Evolutionary conservation across 2,797 vertebrate genomes (phyloP).

Genomic region (Myioborus miniatus): DNA sequence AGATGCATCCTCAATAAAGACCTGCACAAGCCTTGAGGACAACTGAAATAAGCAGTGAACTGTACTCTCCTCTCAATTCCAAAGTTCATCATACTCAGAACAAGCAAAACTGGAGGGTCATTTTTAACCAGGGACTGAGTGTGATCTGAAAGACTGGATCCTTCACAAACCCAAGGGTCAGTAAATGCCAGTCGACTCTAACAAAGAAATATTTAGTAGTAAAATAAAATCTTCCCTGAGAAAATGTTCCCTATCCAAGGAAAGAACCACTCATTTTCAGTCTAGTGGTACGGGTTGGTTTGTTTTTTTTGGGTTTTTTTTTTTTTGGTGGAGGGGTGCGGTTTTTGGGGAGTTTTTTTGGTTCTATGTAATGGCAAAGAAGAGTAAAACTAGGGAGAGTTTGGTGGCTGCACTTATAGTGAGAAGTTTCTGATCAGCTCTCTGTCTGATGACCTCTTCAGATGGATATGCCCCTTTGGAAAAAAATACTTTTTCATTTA

Average conservation of each 20-base stretch:
- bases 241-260: neutral
- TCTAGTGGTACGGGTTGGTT: neutral
- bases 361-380: neutral
- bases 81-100: neutral
- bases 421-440: neutral
- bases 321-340: neutral
- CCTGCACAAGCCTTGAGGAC: neutral
- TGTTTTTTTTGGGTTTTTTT: no score
- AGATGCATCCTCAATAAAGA: neutral
- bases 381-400: neutral
- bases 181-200: neutral
- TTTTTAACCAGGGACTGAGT: neutral
- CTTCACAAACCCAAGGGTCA: neutral
- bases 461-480: neutral
- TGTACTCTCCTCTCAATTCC: neutral
- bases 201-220: neutral
- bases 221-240: neutral
- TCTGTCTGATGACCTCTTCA: neutral
- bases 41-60: neutral
- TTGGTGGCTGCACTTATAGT: neutral
- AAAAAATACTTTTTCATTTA: neutral
- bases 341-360: neutral
- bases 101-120: neutral
- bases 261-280: neutral
- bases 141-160: neutral